These are phyloP conservation scores for Acanthoscelides obtectus DNA, from an alignment of 2,888 invertebrate genomes.

Conservation along the genomic window DNA sequence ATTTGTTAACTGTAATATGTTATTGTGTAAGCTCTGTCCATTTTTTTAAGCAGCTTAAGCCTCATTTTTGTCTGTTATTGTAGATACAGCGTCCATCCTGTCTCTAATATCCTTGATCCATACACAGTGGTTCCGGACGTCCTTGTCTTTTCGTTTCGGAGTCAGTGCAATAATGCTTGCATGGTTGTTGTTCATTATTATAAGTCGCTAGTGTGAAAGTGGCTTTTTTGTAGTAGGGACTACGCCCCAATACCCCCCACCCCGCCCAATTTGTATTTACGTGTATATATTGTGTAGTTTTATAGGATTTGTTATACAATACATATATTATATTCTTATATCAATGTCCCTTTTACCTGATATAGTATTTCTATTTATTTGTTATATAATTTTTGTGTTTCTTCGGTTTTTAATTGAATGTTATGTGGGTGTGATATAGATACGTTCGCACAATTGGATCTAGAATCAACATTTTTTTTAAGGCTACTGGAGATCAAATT, in stretches of 20 bases:
- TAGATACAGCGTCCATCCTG: not conserved
- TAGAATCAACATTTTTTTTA: no score
- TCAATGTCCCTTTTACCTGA: constrained; percentile 30
- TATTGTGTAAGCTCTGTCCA: not conserved
- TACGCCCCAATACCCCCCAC: not conserved
- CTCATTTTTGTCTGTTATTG: not conserved
- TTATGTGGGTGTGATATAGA: constrained; percentile 23
- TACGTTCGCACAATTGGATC: constrained; percentile 9
- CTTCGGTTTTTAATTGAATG: constrained; percentile 28
- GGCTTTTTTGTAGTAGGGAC: constrained; percentile 2
- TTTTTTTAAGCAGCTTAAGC: not conserved
- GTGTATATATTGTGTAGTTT: constrained; percentile 27
- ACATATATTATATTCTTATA: constrained; percentile 10
- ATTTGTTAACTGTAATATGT: no score
- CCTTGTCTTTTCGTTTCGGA: constrained; percentile 9
- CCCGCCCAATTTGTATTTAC: not conserved
- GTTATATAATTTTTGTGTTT: constrained; percentile 18
- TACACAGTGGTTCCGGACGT: not conserved
- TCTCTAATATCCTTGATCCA: not conserved
- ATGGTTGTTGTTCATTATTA: constrained; percentile 43
- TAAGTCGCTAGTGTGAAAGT: constrained; percentile 33
- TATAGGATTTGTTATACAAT: constrained; percentile 21
- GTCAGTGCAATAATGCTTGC: constrained; percentile 42
- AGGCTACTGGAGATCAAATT: no score
- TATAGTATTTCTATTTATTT: constrained; percentile 36